phyloP scores from a whole-genome alignment of 1,140 invertebrate species.

The Heliconius congener region DNA sequence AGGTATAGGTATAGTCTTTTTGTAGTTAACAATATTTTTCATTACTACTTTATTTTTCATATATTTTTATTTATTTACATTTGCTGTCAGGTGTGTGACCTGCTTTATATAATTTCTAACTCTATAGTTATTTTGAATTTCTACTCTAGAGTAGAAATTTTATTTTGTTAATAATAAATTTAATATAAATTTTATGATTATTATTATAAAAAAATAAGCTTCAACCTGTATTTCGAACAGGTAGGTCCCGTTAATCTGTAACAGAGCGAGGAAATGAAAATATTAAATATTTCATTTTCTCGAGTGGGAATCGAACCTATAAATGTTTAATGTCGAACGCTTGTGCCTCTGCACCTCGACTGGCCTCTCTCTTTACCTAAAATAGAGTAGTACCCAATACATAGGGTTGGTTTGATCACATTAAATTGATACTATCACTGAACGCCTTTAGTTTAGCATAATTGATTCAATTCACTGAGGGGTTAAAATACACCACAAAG shows the following conservation, averaged over 20 bases:
- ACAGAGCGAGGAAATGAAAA: too few relatives aligned
- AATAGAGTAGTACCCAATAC: neutral
- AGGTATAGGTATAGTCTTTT: too few relatives aligned
- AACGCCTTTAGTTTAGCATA: neutral
- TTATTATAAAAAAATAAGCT: too few relatives aligned
- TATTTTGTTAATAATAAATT: neutral
- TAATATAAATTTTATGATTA: neutral
- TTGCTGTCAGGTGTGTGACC: neutral
- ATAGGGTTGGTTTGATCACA: neutral
- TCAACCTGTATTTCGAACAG: too few relatives aligned
- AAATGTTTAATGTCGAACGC: too few relatives aligned
- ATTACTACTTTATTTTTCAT: neutral
- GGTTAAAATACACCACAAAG: conserved; percentile 10
- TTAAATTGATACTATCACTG: neutral
- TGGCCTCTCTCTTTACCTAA: too few relatives aligned
- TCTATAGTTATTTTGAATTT: neutral
- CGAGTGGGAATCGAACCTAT: too few relatives aligned
- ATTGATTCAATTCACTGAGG: conserved; percentile 3
- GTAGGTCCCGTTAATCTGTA: too few relatives aligned
- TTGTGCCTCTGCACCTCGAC: too few relatives aligned
- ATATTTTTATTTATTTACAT: neutral
- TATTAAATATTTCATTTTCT: too few relatives aligned
- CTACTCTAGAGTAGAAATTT: neutral
- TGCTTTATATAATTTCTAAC: neutral
- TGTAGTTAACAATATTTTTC: neutral